Conservation (phyloP, 2,113 vertebrate genomes). For the Amphiprion percula region DNA sequence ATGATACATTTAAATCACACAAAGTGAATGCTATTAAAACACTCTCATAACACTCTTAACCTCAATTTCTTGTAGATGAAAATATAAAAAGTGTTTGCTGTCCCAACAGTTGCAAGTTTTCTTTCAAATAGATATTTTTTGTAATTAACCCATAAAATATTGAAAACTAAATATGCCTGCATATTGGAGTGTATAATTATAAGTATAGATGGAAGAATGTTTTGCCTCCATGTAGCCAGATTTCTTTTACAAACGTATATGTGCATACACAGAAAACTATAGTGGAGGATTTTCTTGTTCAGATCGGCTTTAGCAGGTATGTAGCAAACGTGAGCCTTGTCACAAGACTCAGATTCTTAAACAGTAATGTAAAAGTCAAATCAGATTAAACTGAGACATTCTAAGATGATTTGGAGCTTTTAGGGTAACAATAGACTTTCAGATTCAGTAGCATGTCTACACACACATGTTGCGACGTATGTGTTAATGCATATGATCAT, state of each 20-base stretch:
- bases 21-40: not conserved
- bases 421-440: not conserved
- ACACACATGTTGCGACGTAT: no score
- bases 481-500: not conserved
- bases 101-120: no score
- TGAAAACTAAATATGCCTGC: no score
- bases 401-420: not conserved
- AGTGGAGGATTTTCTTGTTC: not conserved
- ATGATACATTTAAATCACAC: not conserved
- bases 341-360: constrained; percentile 18
- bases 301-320: constrained; percentile 17
- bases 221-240: no score
- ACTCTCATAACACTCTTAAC: not conserved
- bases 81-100: no score
- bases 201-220: no score
- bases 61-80: no score
- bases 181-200: no score
- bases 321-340: not conserved
- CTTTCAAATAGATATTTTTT: no score
- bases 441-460: no score
- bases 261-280: not conserved
- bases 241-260: not conserved
- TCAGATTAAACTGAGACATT: constrained; percentile 17
- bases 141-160: no score
- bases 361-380: constrained; percentile 23